Percentiles rank a stretch among this genome's conserved stretches.
These are phyloP conservation scores for Montifringilla adamsi DNA, from an alignment of 2,113 vertebrate species.

Conservation along the genomic window DNA sequence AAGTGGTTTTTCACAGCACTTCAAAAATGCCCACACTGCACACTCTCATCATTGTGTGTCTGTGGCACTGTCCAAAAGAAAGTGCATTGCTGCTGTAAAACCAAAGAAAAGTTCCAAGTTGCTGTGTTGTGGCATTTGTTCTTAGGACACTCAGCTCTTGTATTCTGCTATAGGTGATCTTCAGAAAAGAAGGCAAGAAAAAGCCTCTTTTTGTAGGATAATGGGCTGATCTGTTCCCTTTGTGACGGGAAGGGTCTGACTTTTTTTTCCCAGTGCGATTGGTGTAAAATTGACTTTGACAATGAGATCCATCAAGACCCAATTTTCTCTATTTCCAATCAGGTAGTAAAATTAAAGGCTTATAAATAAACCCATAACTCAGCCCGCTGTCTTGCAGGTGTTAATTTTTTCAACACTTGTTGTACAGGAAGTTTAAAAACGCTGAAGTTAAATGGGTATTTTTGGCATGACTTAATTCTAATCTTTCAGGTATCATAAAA, in stretches of 20 bases:
- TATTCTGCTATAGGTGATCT: background rate
- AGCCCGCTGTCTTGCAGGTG: background rate
- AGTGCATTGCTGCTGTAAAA: background rate
- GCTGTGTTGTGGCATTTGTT: background rate
- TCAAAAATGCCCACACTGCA: accelerated
- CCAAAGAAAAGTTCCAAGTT: background rate
- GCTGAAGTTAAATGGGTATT: background rate
- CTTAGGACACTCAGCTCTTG: background rate
- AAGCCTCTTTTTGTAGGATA: background rate
- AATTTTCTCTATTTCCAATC: background rate
- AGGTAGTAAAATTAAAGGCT: background rate
- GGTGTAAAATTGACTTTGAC: background rate
- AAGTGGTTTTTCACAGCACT: background rate
- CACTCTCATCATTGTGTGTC: accelerated
- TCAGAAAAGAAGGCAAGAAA: background rate
- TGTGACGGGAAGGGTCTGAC: background rate
- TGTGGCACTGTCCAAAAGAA: background rate
- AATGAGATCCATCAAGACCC: background rate
- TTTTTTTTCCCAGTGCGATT: background rate
- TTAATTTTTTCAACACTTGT: background rate
- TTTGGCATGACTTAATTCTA: slow-evolving; percentile 3
- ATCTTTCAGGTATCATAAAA: background rate
- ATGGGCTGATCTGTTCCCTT: background rate
- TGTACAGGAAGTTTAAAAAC: background rate
- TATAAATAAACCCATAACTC: background rate